Evolutionary conservation across 2,888 invertebrate species (phyloP).

Genomic region (Aproaerema taeniolella): DNA sequence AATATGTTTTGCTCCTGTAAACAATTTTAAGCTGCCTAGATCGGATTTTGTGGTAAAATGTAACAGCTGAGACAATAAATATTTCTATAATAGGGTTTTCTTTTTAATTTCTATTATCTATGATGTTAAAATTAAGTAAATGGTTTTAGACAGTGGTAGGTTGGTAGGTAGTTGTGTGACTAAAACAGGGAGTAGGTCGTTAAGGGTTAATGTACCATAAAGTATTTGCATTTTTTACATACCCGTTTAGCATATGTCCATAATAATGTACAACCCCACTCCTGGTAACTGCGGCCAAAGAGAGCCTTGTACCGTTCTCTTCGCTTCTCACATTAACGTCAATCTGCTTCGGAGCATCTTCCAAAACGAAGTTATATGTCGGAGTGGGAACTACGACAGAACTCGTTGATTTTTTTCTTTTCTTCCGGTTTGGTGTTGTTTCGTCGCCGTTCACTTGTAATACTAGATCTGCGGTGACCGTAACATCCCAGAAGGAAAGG

Average conservation of each 20-base stretch:
- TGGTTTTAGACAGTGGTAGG: too few relatives aligned
- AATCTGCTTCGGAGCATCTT: conserved; percentile 79
- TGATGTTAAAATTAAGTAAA: too few relatives aligned
- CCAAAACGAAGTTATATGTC: conserved; percentile 80
- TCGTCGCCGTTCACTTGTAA: conserved; percentile 51
- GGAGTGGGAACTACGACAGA: conserved; percentile 31
- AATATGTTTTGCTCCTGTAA: too few relatives aligned
- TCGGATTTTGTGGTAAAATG: too few relatives aligned
- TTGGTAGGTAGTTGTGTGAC: too few relatives aligned
- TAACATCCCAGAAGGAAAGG: conserved; percentile 66
- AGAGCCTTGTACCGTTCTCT: conserved; percentile 71
- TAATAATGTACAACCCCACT: conserved; percentile 89
- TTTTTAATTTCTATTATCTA: too few relatives aligned
- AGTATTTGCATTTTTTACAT: conserved; percentile 39
- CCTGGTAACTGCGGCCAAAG: conserved; percentile 79
- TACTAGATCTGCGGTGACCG: conserved; percentile 43
- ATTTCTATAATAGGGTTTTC: too few relatives aligned
- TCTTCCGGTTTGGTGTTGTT: conserved; percentile 45
- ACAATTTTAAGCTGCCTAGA: too few relatives aligned
- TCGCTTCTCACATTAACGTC: conserved; percentile 66
- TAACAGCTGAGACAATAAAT: too few relatives aligned
- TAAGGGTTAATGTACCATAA: too few relatives aligned
- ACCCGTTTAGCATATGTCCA: conserved; percentile 86
- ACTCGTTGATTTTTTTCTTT: conserved; percentile 38
- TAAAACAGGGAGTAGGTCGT: too few relatives aligned